Conservation (phyloP, 2,113 vertebrate species). For the Ondatra zibethicus region DNA sequence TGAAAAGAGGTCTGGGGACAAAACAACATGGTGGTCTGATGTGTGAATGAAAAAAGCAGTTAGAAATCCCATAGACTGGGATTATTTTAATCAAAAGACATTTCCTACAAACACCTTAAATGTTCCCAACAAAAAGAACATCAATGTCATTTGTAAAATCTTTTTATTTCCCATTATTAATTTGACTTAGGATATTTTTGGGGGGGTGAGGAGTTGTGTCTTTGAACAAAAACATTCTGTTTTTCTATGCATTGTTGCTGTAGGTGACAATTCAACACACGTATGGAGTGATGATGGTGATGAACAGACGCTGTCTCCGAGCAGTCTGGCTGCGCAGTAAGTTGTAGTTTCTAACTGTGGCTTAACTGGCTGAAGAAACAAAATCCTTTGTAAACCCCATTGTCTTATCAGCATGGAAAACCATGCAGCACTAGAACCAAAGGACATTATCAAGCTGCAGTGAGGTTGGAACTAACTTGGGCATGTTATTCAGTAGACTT, state of each 20-base stretch:
- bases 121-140: slow-evolving; percentile 8
- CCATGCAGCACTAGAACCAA: neutral
- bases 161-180: neutral
- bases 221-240: slow-evolving; percentile 26
- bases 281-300: slow-evolving; percentile 71
- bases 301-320: slow-evolving; percentile 76
- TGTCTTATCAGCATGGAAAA: neutral
- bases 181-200: neutral
- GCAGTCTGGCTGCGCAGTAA: slow-evolving; percentile 85
- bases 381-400: neutral
- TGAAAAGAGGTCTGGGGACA: neutral
- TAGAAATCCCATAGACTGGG: neutral
- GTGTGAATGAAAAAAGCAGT: neutral
- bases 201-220: neutral
- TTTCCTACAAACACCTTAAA: slow-evolving; percentile 29
- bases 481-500: neutral
- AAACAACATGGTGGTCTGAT: neutral
- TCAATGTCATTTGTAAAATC: neutral
- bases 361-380: neutral
- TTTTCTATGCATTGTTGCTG: neutral
- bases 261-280: slow-evolving; percentile 75
- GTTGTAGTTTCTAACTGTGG: slow-evolving; percentile 61
- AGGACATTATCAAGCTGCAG: neutral
- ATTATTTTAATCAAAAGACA: neutral
- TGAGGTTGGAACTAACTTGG: neutral